Percentiles rank a stretch among this genome's conserved stretches.
Conservation (phyloP, 2,888 invertebrate species). For the Thelaira solivaga region DNA sequence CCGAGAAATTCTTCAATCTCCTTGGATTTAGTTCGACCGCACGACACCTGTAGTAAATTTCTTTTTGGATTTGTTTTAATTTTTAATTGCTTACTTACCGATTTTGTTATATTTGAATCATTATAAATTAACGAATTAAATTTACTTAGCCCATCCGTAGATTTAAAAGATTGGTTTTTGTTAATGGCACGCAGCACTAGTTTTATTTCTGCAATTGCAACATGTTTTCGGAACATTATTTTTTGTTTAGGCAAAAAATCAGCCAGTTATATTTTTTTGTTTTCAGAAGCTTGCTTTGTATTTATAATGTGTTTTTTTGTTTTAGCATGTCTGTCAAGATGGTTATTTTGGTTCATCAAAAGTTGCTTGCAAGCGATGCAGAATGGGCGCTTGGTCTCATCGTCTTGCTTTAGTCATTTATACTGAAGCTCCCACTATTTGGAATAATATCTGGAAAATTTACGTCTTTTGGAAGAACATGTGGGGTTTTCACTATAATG, state of each 20-base stretch:
- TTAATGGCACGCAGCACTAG: slow-evolving; percentile 23
- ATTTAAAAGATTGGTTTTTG: slow-evolving; percentile 44
- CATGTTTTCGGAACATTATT: slow-evolving; percentile 13
- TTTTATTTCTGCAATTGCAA: slow-evolving; percentile 48
- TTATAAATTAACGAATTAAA: slow-evolving; percentile 42
- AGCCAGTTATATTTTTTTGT: slow-evolving; percentile 13
- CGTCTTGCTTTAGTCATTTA: too few relatives aligned
- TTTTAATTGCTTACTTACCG: slow-evolving; percentile 9
- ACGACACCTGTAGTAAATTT: slow-evolving; percentile 19
- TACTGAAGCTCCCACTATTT: too few relatives aligned
- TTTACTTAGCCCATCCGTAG: slow-evolving; percentile 32
- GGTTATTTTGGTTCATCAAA: too few relatives aligned
- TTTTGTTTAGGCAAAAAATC: background rate
- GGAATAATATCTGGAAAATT: too few relatives aligned
- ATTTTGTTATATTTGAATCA: slow-evolving; percentile 43
- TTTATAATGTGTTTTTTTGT: slow-evolving; percentile 24
- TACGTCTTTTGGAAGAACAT: too few relatives aligned
- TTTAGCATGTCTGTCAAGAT: too few relatives aligned
- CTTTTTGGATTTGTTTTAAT: background rate
- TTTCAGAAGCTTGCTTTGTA: slow-evolving; percentile 16
- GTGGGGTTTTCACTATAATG: too few relatives aligned
- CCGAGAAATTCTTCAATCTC: slow-evolving; percentile 33
- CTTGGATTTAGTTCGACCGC: slow-evolving; percentile 34
- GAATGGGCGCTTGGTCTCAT: too few relatives aligned
- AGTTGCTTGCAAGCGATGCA: too few relatives aligned